phyloP scores from a whole-genome alignment of 2,113 vertebrate genomes.

The Ailuropoda melanoleuca region DNA sequence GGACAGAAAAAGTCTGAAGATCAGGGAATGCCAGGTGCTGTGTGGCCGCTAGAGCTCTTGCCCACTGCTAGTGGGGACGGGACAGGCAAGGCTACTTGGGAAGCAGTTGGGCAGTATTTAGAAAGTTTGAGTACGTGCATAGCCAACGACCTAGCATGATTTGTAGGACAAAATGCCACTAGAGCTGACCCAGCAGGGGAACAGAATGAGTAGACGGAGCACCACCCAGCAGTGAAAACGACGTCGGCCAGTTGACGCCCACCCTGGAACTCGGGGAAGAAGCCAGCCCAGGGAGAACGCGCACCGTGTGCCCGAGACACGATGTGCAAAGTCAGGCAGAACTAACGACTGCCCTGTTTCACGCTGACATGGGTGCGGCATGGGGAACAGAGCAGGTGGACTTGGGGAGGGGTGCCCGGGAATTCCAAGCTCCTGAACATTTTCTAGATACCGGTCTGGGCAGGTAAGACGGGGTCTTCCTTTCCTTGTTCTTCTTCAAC shows the following conservation, averaged over 20 bases:
- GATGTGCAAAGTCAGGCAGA: not conserved
- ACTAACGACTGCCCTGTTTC: not conserved
- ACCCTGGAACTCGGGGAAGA: not conserved
- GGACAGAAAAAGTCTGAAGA: not conserved
- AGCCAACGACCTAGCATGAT: not conserved
- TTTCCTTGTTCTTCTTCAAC: not conserved
- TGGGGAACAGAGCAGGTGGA: not conserved
- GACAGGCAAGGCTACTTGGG: not conserved
- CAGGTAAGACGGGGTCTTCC: not conserved
- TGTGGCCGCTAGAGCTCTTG: not conserved
- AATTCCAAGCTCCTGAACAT: not conserved
- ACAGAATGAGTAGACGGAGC: not conserved
- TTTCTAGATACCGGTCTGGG: not conserved
- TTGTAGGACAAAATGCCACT: not conserved
- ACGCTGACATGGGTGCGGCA: not conserved
- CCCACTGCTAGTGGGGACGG: not conserved
- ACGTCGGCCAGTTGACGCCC: no score
- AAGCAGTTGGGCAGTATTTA: not conserved
- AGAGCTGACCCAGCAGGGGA: not conserved
- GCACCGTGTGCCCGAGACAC: accelerated
- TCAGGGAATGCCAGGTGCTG: not conserved
- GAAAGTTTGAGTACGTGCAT: not conserved
- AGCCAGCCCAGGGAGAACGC: not conserved
- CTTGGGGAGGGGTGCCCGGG: accelerated
- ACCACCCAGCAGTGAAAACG: no score